A percentile compares a stretch with the other conserved stretches of the same genome.
Evolutionary conservation across 2,797 vertebrate genomes (phyloP).

Genomic region (Myotis vivesi): DNA sequence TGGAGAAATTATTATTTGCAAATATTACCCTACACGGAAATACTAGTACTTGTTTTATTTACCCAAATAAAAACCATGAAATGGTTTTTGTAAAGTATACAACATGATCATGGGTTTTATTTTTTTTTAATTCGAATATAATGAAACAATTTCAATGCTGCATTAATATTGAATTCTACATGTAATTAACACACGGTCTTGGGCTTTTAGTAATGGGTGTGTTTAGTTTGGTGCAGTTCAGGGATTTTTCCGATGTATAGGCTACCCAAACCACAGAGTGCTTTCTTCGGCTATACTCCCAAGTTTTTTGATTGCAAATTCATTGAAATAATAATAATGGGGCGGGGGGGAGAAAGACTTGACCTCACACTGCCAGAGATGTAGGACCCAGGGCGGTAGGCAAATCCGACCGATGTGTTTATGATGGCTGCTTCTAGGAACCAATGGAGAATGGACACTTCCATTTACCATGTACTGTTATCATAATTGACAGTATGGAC

Average conservation of each 20-base stretch:
- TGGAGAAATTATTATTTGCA: conserved; percentile 36
- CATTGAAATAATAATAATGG: not conserved
- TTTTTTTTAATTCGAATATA: not conserved
- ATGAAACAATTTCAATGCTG: not conserved
- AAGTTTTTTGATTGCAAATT: not conserved
- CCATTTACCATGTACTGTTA: not conserved
- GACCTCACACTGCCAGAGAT: not conserved
- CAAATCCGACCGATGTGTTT: not conserved
- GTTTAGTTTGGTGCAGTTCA: not conserved
- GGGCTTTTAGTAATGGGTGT: not conserved
- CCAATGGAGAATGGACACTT: not conserved
- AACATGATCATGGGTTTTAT: not conserved
- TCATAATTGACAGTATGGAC: not conserved
- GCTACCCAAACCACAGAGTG: not conserved
- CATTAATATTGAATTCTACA: not conserved
- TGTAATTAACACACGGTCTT: not conserved
- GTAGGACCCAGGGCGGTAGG: not conserved
- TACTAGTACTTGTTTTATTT: not conserved
- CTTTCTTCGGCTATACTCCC: not conserved
- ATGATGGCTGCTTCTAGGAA: not conserved
- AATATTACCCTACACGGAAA: not conserved
- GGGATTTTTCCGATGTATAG: not conserved
- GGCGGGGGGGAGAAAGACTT: not conserved
- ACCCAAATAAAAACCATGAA: conserved; percentile 23
- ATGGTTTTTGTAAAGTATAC: not conserved